These are phyloP conservation scores for Otis tarda DNA, from an alignment of 2,113 vertebrate species.

Conservation along the genomic window DNA sequence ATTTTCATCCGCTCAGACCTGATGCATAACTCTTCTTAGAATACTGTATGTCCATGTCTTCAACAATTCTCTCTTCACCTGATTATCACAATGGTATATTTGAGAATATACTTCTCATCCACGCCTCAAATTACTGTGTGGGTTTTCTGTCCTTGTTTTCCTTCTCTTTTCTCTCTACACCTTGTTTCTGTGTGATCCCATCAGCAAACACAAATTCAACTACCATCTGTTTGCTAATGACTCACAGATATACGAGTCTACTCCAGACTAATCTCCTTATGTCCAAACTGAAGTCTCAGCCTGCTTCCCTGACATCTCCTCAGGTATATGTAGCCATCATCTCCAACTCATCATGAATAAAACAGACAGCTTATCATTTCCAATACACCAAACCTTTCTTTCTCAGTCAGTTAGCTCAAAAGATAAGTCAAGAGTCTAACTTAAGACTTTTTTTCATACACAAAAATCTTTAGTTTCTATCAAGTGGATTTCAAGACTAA, in stretches of 20 bases:
- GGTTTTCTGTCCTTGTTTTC: slow-evolving; percentile 51
- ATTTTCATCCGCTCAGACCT: not conserved
- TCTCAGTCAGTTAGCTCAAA: not conserved
- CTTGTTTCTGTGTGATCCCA: slow-evolving; percentile 51
- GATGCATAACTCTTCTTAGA: not conserved
- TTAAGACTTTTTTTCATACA: not conserved
- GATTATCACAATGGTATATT: not conserved
- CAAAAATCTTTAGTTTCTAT: not conserved
- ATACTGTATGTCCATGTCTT: not conserved
- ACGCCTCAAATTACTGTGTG: not conserved
- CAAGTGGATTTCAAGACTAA: not conserved
- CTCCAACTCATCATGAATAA: not conserved
- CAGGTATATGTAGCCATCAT: not conserved
- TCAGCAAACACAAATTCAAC: slow-evolving; percentile 46
- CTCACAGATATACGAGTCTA: slow-evolving; percentile 44
- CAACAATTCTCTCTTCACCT: not conserved
- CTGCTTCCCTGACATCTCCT: slow-evolving; percentile 1
- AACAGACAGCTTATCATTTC: not conserved
- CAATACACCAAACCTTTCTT: not conserved
- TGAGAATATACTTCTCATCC: not conserved
- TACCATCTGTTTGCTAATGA: slow-evolving; percentile 65
- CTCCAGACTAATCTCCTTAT: slow-evolving; percentile 48
- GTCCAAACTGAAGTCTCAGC: slow-evolving; percentile 32
- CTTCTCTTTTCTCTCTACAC: slow-evolving; percentile 18
- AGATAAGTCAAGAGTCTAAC: not conserved